Base-by-base conservation (phyloP, 2,797 vertebrate genomes). In the Labroides dimidiatus region DNA sequence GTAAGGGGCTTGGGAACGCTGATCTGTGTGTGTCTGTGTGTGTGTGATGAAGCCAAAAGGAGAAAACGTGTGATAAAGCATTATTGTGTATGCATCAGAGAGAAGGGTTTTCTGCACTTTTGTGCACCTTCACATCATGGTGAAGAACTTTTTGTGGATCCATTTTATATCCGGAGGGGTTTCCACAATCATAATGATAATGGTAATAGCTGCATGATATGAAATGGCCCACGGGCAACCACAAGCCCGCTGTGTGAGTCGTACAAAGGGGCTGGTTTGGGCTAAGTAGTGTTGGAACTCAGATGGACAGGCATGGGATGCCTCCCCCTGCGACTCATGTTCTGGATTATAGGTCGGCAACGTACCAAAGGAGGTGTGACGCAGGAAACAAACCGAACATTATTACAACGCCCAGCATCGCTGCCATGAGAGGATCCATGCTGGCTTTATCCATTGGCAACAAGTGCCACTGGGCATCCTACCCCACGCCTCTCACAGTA, bases 401-500 rank as follows among this genome's bases (percentile, higher is more conserved):
- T 93, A 93, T 92, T 90, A 91, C 86, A 80, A 89, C 85, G 69
- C 89, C 84, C 88, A 75, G 83, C 81, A 77, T 82, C 76, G 87
- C 82, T 93, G 92, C 91, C 91, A 92, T 93, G 91, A 89, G 90
- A 89, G 87, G 88, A 86, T 89, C 87, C 87, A 87, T 71, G 92
- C 91, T 93, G 92, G 93, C 91, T 90, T 80, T 73, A 60, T 87
- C 84, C 86, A 87, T 85, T 93, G 93, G 92, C 94, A 94, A 77
- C 78, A 76, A 86, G 80, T 80, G 77, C 88, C 84, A 93, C 86
- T 93, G 93, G 94, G 93, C 93, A 95, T 90, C 87, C 79, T 90
- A 94, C 92, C 93, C 93, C 92, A 94, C 83, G 93, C 93, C 92
- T 92, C 79, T 90, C 94, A 94, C 93, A 95, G 93, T 91, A 95